These are phyloP conservation scores for Pseudochromis fuscus DNA, from an alignment of 2,797 vertebrate genomes.

Conservation along the genomic window DNA sequence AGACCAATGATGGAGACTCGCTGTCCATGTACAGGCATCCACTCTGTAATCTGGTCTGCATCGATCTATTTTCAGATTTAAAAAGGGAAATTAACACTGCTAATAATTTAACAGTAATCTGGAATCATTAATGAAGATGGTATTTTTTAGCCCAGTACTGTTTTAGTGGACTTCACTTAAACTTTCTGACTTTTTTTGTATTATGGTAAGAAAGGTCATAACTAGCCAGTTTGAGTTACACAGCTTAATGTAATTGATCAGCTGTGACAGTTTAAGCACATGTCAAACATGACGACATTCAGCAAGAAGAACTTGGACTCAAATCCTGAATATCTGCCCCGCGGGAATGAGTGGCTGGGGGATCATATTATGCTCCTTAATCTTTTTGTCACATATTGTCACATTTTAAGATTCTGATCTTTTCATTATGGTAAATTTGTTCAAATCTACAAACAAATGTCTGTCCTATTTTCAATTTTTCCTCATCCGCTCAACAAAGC, in stretches of 20 bases:
- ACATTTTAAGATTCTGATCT: constrained; percentile 16
- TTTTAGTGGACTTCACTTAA: neutral
- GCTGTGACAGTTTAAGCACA: constrained; percentile 41
- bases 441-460: constrained; percentile 6
- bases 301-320: constrained; percentile 32
- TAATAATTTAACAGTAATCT: neutral
- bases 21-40: constrained; percentile 25
- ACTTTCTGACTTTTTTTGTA: neutral
- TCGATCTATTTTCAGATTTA: neutral
- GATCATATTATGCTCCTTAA: constrained; percentile 48
- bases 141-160: neutral
- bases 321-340: constrained; percentile 37
- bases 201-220: constrained; percentile 10
- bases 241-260: constrained; percentile 46
- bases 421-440: constrained; percentile 19
- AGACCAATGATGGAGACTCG: constrained; percentile 58
- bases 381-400: constrained; percentile 49
- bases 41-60: constrained; percentile 57
- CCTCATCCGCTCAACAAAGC: neutral
- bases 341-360: neutral
- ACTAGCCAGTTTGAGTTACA: constrained; percentile 30
- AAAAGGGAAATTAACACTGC: neutral
- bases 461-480: constrained; percentile 17
- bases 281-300: constrained; percentile 51
- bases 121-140: neutral